Evolutionary conservation across 2,888 invertebrate genomes (phyloP).

Genomic region (Cheilosia impressa): DNA sequence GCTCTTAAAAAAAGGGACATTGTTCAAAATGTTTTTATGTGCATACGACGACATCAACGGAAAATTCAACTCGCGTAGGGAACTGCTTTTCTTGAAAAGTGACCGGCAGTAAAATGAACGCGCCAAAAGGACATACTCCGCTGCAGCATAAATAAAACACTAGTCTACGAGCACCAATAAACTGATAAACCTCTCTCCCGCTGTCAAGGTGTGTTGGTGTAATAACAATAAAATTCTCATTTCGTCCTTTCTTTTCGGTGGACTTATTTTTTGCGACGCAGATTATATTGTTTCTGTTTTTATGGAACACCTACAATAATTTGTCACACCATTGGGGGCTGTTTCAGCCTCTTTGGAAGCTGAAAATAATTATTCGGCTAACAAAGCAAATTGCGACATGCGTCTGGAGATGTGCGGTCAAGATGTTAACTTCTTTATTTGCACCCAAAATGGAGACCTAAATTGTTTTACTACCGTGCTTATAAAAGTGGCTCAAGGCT

Average conservation of each 20-base stretch:
- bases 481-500: constrained; percentile 8
- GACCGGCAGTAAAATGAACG: constrained; percentile 37
- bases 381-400: constrained; percentile 24
- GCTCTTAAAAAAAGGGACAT: too few relatives aligned
- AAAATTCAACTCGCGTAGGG: constrained; percentile 1
- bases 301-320: constrained; percentile 22
- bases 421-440: constrained; percentile 9
- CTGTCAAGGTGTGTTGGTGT: constrained; percentile 4
- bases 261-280: background rate
- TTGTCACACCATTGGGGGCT: constrained; percentile 40
- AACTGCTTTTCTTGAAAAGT: constrained; percentile 18
- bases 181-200: constrained; percentile 10
- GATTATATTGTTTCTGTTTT: background rate
- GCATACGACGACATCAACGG: background rate
- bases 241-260: constrained; percentile 11
- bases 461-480: constrained; percentile 36
- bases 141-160: constrained; percentile 3
- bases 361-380: constrained; percentile 30
- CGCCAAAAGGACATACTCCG: constrained; percentile 24
- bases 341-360: background rate
- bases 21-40: too few relatives aligned
- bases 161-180: constrained; percentile 14
- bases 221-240: constrained; percentile 33
- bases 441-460: constrained; percentile 27
- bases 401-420: constrained; percentile 3